A percentile compares a stretch with the other conserved stretches of the same genome.
Evolutionary conservation across 2,888 invertebrate genomes (phyloP).

Genomic region (Troglohyphantes excavatus): DNA sequence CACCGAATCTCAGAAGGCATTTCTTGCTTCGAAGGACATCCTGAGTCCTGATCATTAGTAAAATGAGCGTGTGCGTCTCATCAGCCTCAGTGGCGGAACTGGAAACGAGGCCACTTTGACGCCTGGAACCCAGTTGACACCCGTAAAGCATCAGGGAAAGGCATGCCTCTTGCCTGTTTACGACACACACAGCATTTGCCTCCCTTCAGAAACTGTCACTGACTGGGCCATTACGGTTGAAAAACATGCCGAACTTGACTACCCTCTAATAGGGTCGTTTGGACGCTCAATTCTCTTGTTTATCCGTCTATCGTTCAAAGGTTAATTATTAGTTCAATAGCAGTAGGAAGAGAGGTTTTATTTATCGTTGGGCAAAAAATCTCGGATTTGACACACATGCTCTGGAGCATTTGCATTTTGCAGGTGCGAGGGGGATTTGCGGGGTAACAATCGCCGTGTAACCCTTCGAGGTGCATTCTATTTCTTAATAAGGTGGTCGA

Average conservation of each 20-base stretch:
- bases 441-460: conserved; percentile 14
- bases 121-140: conserved; percentile 32
- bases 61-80: not conserved
- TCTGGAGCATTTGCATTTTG: conserved; percentile 32
- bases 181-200: conserved; percentile 33
- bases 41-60: no score
- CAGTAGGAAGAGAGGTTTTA: conserved; percentile 14
- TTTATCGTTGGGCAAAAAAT: conserved; percentile 43
- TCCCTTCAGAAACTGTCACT: conserved; percentile 45
- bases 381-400: conserved; percentile 38
- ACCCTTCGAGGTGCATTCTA: conserved; percentile 30
- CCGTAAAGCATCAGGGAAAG: conserved; percentile 6
- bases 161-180: conserved; percentile 28
- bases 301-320: conserved; percentile 46
- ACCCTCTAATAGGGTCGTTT: conserved; percentile 52
- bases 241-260: conserved; percentile 19
- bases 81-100: conserved; percentile 7
- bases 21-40: no score
- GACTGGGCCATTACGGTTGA: conserved; percentile 3
- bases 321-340: conserved; percentile 62
- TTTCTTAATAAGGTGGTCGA: conserved; percentile 44
- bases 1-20: no score
- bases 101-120: conserved; percentile 37
- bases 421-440: conserved; percentile 34
- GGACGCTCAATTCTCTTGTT: conserved; percentile 52